Conservation (phyloP, 1,140 invertebrate species). For the Teleopsis dalmanni region DNA sequence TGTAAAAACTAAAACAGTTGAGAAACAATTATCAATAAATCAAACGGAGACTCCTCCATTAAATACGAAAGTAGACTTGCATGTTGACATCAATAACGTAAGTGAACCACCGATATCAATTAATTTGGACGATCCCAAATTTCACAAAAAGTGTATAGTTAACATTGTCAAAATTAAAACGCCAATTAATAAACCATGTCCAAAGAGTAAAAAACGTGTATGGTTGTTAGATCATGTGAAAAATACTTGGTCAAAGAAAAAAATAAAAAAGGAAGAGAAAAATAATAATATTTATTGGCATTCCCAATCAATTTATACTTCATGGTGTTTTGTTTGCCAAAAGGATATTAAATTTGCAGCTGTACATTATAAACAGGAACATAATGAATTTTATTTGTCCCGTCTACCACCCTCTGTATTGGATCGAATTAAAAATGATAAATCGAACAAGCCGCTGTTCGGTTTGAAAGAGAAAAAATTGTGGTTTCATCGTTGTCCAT, state of each 20-base stretch:
- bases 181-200: not conserved
- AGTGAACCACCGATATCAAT: not conserved
- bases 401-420: constrained; percentile 41
- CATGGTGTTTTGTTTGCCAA: constrained; percentile 48
- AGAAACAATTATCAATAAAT: not conserved
- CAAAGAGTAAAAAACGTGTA: not conserved
- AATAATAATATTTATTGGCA: constrained; percentile 15
- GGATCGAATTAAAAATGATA: constrained; percentile 15
- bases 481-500: constrained; percentile 21
- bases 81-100: not conserved
- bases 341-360: constrained; percentile 47
- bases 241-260: not conserved
- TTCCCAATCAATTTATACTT: constrained; percentile 8
- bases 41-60: too few relatives aligned
- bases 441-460: constrained; percentile 8
- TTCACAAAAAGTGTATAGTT: not conserved
- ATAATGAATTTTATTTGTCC: constrained; percentile 53
- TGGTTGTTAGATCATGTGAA: not conserved
- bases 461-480: not conserved
- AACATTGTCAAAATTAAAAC: not conserved
- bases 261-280: not conserved
- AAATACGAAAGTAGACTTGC: not conserved
- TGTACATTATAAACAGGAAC: constrained; percentile 51
- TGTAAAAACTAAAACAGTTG: not conserved
- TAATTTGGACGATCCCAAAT: not conserved